These are phyloP conservation scores for Aphidius ervi DNA, from an alignment of 1,140 invertebrate genomes.

Conservation along the genomic window DNA sequence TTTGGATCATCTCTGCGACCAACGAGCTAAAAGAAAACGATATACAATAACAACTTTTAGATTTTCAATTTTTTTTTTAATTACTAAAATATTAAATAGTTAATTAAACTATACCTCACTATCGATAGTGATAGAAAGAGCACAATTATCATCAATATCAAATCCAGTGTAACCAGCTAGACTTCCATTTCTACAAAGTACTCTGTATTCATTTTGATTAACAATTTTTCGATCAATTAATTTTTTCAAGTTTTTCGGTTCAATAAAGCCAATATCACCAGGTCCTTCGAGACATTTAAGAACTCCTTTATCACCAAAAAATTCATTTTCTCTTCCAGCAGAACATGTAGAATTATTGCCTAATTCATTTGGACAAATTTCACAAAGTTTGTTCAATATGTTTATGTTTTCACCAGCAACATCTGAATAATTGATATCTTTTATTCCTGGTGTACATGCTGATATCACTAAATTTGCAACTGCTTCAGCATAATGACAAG, in stretches of 20 bases:
- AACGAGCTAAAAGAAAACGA: conserved; percentile 40
- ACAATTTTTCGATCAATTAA: conserved; percentile 16
- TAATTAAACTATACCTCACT: conserved; percentile 50
- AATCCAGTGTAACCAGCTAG: conserved; percentile 52
- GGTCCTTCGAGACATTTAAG: conserved; percentile 54
- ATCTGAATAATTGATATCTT: conserved; percentile 47
- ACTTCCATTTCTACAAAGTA: conserved; percentile 59
- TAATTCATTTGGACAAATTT: conserved; percentile 26
- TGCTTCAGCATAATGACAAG: conserved; percentile 57
- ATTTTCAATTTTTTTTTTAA: background rate
- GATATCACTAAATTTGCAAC: conserved; percentile 56
- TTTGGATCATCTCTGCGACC: conserved; percentile 34
- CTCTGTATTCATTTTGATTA: conserved; percentile 41
- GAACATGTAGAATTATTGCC: conserved; percentile 36
- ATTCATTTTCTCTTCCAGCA: conserved; percentile 52
- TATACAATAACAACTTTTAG: conserved; percentile 19
- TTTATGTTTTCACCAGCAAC: background rate
- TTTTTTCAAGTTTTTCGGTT: conserved; percentile 48
- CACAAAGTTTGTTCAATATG: conserved; percentile 28
- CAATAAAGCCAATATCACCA: conserved; percentile 61
- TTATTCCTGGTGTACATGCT: conserved; percentile 60
- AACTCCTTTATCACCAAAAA: conserved; percentile 64
- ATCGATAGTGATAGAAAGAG: conserved; percentile 57
- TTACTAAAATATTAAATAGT: no score
- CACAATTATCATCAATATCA: conserved; percentile 53